A percentile compares a stretch with the other conserved stretches of the same genome.
These are phyloP conservation scores for Oncorhynchus gorbuscha DNA, from an alignment of 2,113 vertebrate species.

Conservation along the genomic window DNA sequence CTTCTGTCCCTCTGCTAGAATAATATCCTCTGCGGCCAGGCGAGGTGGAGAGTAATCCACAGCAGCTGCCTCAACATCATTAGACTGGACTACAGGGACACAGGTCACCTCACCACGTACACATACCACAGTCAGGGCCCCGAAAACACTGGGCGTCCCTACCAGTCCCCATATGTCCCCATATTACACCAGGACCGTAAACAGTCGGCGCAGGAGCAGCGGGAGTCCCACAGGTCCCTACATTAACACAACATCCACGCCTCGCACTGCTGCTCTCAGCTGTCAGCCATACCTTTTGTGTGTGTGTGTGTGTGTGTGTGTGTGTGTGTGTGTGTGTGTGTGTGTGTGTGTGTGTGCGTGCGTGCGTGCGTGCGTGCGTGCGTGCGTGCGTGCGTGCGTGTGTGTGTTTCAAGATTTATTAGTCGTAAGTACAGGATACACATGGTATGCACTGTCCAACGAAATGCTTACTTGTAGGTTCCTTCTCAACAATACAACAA, in stretches of 20 bases:
- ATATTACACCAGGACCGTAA: constrained; percentile 28
- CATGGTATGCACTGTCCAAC: no score
- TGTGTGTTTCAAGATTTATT: background rate
- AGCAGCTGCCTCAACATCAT: constrained; percentile 73
- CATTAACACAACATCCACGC: constrained; percentile 28
- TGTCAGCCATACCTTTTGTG: constrained; percentile 30
- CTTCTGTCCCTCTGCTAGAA: constrained; percentile 26
- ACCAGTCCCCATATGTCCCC: constrained; percentile 35
- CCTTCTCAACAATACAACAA: no score
- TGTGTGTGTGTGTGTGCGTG: constrained; percentile 15
- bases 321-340: background rate
- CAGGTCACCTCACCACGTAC: background rate
- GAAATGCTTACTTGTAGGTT: no score
- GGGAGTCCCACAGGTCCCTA: constrained; percentile 24
- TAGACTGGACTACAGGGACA: constrained; percentile 39
- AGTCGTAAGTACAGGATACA: background rate
- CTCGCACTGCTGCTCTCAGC: constrained; percentile 19
- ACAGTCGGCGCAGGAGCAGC: constrained; percentile 12
- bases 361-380: constrained; percentile 7
- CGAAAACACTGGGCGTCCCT: background rate
- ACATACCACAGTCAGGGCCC: background rate
- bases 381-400: constrained; percentile 11
- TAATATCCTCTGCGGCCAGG: constrained; percentile 61
- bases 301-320: constrained; percentile 22
- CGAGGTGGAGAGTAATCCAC: constrained; percentile 49